Percentiles rank a stretch among this genome's conserved stretches.
These are phyloP conservation scores for Rhodeus uyekii DNA, from an alignment of 2,797 vertebrate species.

Conservation along the genomic window DNA sequence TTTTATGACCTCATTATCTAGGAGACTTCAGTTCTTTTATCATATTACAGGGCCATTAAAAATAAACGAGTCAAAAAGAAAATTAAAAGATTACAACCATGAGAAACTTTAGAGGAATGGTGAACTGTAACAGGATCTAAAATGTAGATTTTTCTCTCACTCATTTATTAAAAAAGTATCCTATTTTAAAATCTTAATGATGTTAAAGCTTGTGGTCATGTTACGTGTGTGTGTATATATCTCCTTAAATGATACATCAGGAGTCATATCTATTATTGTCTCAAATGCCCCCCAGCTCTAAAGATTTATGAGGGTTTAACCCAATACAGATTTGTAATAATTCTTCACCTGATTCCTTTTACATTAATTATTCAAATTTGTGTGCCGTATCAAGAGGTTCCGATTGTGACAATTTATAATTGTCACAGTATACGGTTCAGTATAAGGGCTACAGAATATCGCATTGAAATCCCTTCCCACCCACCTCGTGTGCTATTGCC, in stretches of 20 bases:
- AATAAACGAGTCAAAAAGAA: background rate
- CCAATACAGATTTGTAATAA: conserved; percentile 11
- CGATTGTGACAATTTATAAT: conserved; percentile 2
- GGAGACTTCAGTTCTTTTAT: background rate
- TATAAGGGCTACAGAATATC: background rate
- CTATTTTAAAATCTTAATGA: background rate
- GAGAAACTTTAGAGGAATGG: background rate
- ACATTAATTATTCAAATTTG: conserved; percentile 15
- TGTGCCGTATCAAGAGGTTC: background rate
- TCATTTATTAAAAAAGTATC: background rate
- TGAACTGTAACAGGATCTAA: background rate
- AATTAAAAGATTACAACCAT: background rate
- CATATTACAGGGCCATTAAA: background rate
- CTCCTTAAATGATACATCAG: conserved; percentile 15
- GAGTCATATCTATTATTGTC: conserved; percentile 16
- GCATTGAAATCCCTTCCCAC: conserved; percentile 13
- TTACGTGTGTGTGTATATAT: no score
- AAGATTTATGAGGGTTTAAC: conserved; percentile 16
- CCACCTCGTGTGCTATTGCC: background rate
- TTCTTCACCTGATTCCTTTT: conserved; percentile 15
- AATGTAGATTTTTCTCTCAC: background rate
- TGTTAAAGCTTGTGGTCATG: background rate
- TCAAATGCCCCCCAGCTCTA: background rate
- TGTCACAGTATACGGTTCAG: background rate
- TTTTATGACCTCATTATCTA: background rate